Base-by-base conservation (phyloP, 2,797 vertebrate species). In the Kryptopterus vitreolus region DNA sequence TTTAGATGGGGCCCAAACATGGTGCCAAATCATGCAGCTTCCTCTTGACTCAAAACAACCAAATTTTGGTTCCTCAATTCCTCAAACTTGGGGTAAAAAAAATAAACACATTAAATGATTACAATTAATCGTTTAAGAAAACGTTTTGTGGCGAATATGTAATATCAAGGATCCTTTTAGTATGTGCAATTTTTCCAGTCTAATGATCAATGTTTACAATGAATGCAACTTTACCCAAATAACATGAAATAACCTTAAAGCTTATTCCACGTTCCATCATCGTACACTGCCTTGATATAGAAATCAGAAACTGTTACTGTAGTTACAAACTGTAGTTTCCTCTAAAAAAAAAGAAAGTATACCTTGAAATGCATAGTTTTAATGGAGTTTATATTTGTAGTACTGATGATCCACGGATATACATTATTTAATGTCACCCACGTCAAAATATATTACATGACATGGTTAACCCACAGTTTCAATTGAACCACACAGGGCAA, bases 131-230 rank as follows among this genome's bases (percentile, higher is more conserved):
- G 5, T 38, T 38, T 6, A 38, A 38, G 9, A 1, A 38, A 9
- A 38, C 9, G 5, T 7, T 38, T 38, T 38, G 38, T 43, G 38
- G 38, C 10, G 38, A 10, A 43, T 10, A 43, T 43, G 76, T 62
- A 20, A 68, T 52, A 80, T 76, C 8, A 63, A 62, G 58, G 69
- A 76, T 69, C 61, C 72, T 69, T 81, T 46, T 71, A 83, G 76
- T 88, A 87, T 80, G 87, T 89, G 82, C 87, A 80, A 88, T 89
- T 89, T 82, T 86, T 87, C 86, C 72, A 82, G 89, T 82, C 89
- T 88, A 53, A 71, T 33, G 62, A 83, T 77, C 75, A 52, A 82
- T 77, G 83, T 88, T 85, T 85, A 86, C 80, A 83, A 33, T 35
- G 69, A 33, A 31, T 79, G 22, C 63, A 52, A 52, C 24, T 78